Base-by-base conservation (phyloP, 2,113 vertebrate species). In the Oryzias curvinotus region DNA sequence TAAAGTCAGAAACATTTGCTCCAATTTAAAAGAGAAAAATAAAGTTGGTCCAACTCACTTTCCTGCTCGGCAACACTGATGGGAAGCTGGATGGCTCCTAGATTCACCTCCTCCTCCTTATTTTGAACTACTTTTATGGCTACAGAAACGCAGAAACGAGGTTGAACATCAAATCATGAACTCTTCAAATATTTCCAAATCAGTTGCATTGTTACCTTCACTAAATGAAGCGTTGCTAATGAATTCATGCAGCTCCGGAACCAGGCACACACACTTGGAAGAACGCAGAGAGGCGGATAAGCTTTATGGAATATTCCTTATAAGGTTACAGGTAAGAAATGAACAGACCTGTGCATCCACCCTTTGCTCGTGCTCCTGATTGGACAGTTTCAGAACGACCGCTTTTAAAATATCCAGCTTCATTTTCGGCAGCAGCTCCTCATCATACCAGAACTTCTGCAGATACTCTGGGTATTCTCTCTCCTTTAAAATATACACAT, bases 201-300 rank as follows among this genome's bases (percentile, higher is more conserved):
- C 16, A 17, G 8, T 36, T 36, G 36, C 36, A 36, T 15, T 19
- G 10, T 15, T 83, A 89, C 87, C 87, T 80, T 87, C 50, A 62
- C 4, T 42, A 62, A 84, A 73, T 4, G 79, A 52, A 45, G 81
- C 77, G 0, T 2, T 46, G 18, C 5, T 26, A 55, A 86, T 26
- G 6, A 1, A 3, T 30, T 82, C 36, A 64, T 71, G 67, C 10
- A 51, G 3, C 2, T 75, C 44, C 0, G 15, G 5, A 19, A 10
- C 12, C 59, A 88, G 62, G 2, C 47, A 10, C 7, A 73, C 3
- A 43, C 19, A 15, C 87, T 89, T 26, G 21, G n/a, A 10, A n/a
- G 46, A 44, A 62, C 3, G 7, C 7, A 19, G 14, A 23, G n/a
- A 28, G 19, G 14, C 14, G 7, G 17, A 30, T n/a, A 28, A 48